These are phyloP conservation scores for Caenorhabditis tropicalis DNA, from an alignment of 1,140 invertebrate genomes.

Conservation along the genomic window DNA sequence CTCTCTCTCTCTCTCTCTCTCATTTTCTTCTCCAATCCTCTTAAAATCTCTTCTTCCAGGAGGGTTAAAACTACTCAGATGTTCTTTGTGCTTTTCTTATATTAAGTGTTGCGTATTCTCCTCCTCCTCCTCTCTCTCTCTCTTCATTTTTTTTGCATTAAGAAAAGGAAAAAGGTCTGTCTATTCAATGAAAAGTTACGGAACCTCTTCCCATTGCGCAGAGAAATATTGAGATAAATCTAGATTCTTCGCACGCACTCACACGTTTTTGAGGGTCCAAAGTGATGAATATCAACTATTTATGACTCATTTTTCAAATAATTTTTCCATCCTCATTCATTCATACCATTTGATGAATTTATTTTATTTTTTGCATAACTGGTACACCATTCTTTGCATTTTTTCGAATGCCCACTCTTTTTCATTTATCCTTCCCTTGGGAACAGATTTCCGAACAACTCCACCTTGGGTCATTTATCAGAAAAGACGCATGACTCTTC, in stretches of 20 bases:
- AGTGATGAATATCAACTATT: neutral
- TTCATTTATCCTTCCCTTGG: neutral
- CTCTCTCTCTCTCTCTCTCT: neutral
- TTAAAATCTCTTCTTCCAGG: neutral
- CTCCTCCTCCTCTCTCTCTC: neutral
- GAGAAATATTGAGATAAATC: conserved; percentile 32
- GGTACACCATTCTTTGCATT: too few relatives aligned
- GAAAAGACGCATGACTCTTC: neutral
- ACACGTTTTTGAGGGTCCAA: neutral
- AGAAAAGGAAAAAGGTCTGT: conserved; percentile 11
- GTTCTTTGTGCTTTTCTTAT: conserved; percentile 32
- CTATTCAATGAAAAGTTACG: conserved; percentile 31
- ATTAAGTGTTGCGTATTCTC: neutral
- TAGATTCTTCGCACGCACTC: conserved; percentile 12
- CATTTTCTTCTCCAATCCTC: neutral
- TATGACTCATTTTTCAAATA: neutral
- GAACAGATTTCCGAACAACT: neutral
- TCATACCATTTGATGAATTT: neutral
- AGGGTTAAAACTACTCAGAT: conserved; percentile 31
- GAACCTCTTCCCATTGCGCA: conserved; percentile 1
- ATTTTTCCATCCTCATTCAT: neutral
- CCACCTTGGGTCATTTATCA: conserved; percentile 35
- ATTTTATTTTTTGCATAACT: neutral
- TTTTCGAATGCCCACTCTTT: neutral
- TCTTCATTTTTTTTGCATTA: conserved; percentile 6